Conservation (phyloP, 2,888 invertebrate species). For the Parnassius mnemosyne region DNA sequence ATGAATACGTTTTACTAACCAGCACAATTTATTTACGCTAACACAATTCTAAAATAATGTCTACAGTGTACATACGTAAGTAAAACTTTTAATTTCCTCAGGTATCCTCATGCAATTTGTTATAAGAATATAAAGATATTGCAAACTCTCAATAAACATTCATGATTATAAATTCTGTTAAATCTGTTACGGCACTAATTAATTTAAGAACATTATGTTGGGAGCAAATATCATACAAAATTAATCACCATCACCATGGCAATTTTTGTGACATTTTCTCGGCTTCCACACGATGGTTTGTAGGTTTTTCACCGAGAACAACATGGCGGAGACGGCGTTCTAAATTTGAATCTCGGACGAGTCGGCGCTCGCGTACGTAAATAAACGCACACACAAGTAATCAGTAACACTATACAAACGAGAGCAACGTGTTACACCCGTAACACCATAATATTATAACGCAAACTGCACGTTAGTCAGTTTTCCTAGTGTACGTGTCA, state of each 20-base stretch:
- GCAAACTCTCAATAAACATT: no score
- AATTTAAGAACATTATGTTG: no score
- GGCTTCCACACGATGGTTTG: conserved; percentile 64
- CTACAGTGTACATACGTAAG: no score
- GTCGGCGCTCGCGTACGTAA: conserved; percentile 81
- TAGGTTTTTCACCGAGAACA: conserved; percentile 78
- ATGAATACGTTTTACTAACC: conserved; percentile 61
- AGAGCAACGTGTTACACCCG: conserved; percentile 53
- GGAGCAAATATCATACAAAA: no score
- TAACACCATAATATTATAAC: conserved; percentile 34
- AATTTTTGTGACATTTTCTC: conserved; percentile 58
- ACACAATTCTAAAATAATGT: conserved; percentile 36
- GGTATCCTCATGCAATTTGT: no score
- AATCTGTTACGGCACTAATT: no score
- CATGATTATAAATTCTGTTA: no score
- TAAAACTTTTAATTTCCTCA: no score
- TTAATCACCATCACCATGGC: conserved; percentile 10
- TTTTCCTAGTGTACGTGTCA: conserved; percentile 32
- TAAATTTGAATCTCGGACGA: conserved; percentile 81
- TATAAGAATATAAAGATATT: no score
- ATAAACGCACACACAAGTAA: conserved; percentile 79
- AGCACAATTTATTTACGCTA: conserved; percentile 57
- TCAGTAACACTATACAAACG: conserved; percentile 76
- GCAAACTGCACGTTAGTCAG: conserved; percentile 41
- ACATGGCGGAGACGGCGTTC: conserved; percentile 80